A percentile compares a stretch with the other conserved stretches of the same genome.
phyloP scores from a whole-genome alignment of 2,797 vertebrate species.

The Enoplosus armatus region DNA sequence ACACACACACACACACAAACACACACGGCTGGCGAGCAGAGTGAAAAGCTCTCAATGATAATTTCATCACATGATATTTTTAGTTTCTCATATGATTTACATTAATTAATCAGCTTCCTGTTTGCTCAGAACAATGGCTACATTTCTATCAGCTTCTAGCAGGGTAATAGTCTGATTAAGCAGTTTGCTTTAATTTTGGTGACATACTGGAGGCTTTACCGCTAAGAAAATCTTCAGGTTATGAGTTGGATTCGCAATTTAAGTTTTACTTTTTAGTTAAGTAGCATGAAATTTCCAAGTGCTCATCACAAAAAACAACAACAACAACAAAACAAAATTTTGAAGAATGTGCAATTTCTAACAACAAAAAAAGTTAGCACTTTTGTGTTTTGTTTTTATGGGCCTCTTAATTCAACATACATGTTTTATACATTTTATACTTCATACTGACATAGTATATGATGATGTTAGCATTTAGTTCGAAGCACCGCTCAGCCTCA shows the following conservation, averaged over 20 bases:
- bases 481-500: neutral
- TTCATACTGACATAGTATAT: neutral
- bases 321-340: neutral
- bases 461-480: neutral
- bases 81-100: conserved; percentile 6
- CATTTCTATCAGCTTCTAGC: neutral
- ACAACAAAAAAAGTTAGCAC: neutral
- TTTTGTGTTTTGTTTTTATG: neutral
- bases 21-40: conserved; percentile 13
- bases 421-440: neutral
- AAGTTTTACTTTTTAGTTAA: neutral
- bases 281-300: neutral
- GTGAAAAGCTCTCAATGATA: conserved; percentile 28
- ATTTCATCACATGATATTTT: conserved; percentile 33
- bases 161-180: neutral
- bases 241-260: neutral
- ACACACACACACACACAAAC: neutral
- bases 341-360: neutral
- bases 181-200: too few relatives aligned
- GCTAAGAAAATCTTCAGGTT: neutral
- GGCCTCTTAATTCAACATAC: neutral
- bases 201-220: neutral
- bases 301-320: neutral
- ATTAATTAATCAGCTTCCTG: neutral
- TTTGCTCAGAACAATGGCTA: neutral